Conservation (phyloP, 2,113 vertebrate genomes). For the Cyanoramphus novaezelandiae region DNA sequence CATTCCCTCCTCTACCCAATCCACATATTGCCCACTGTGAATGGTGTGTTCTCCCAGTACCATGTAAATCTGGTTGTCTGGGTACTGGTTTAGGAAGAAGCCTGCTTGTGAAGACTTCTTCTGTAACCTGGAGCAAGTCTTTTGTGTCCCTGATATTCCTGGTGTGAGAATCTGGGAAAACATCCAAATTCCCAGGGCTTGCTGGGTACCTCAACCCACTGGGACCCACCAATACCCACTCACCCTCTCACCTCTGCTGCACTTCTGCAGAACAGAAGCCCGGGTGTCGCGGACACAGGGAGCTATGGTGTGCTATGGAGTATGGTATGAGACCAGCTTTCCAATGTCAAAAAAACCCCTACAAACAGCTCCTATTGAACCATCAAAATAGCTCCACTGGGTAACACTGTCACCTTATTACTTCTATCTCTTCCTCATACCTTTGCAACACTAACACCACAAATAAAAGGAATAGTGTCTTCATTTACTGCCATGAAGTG, state of each 20-base stretch:
- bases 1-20: not conserved
- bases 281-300: accelerated
- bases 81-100: not conserved
- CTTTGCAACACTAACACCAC: not conserved
- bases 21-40: not conserved
- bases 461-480: not conserved
- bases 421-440: not conserved
- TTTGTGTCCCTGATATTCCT: not conserved
- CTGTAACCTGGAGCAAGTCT: not conserved
- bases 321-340: too few species aligned
- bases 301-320: too few species aligned
- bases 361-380: not conserved
- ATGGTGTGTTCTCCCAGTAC: not conserved
- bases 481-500: not conserved
- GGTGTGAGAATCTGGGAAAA: not conserved
- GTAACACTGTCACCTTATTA: not conserved
- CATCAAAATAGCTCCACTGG: not conserved
- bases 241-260: not conserved
- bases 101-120: not conserved
- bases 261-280: not conserved
- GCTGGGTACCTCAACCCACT: not conserved
- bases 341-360: not conserved
- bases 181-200: not conserved
- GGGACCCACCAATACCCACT: not conserved
- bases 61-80: not conserved